Base-by-base conservation (phyloP, 2,113 vertebrate species). In the Diphyllodes magnificus region DNA sequence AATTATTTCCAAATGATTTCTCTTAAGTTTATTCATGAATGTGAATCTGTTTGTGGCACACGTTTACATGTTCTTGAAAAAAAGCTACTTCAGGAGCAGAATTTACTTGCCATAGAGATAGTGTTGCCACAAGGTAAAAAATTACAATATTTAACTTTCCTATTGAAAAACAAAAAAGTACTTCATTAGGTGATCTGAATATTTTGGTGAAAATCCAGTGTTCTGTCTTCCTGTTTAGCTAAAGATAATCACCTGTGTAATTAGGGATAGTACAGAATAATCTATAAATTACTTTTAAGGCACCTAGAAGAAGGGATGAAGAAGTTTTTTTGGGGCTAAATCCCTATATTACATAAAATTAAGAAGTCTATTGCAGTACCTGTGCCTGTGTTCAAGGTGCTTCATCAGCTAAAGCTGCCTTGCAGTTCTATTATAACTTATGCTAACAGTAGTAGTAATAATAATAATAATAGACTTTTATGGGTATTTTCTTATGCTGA, bases 401-500 rank as follows among this genome's bases (percentile, higher is more conserved):
- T 90, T 82, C 57, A 57, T 80, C 59, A 90, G 4, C 40, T 71
- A n/a, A 39, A 91, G 21, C 70, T 91, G 35, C 60, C 33, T 86
- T 82, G 18, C 44, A 71, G 27, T 51, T 60, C 11, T 44, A 2
- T 44, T 68, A 18, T 10, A 60, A 44, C 14, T 68, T 68, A 44
- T 25, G 31, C 7, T 69, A 44, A 39, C 23, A 37, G 22, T 10
- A 27, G 6, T 35, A 44, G 2, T 39, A 10, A 4, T 5, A 64
- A 31, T 1, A 61, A 30, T 17, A 56, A 33, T 25, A 47, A 18
- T 25, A 22, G 35, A 24, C 60, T 96, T 95, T 87, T 61, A 45
- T 84, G 0, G 1, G 14, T 96, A 84, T 96, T 93, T 96, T 96
- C 76, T 93, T 54, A 39, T 70, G 56, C 44, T 92, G 50, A 82